Evolutionary conservation across 2,888 invertebrate genomes (phyloP).

Genomic region (Dusona sp.): DNA sequence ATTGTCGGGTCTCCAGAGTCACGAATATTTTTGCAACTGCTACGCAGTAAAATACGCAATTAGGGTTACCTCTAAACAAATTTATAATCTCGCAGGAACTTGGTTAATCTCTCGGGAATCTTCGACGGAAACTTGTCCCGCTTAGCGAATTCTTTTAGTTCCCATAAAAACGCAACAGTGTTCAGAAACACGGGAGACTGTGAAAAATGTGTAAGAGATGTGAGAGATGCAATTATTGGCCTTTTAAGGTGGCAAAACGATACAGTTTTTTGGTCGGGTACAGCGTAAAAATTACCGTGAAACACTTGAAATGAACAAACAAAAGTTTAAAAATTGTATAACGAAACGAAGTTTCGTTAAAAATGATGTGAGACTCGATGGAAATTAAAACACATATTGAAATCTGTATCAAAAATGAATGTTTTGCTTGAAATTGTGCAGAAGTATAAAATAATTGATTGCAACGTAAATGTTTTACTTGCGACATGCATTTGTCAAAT

Average conservation of each 20-base stretch:
- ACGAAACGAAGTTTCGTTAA: no score
- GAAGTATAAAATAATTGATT: no score
- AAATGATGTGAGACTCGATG: background rate
- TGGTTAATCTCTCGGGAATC: slow-evolving; percentile 57
- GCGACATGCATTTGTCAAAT: no score
- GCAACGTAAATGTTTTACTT: no score
- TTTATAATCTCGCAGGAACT: slow-evolving; percentile 24
- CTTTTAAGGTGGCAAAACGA: background rate
- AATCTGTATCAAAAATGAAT: no score
- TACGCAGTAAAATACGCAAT: slow-evolving; percentile 19
- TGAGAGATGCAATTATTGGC: background rate
- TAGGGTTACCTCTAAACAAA: slow-evolving; percentile 25
- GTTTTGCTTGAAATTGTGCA: no score
- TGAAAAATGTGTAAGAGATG: background rate
- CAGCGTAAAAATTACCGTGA: background rate
- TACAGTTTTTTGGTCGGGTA: slow-evolving; percentile 8
- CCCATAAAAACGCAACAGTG: slow-evolving; percentile 36
- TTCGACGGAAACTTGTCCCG: slow-evolving; percentile 65
- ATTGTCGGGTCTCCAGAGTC: background rate
- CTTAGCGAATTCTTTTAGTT: slow-evolving; percentile 48
- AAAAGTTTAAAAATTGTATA: background rate
- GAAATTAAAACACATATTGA: no score
- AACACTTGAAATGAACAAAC: background rate
- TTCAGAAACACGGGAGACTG: background rate
- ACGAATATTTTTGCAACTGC: background rate